Conservation (phyloP, 30 jellyfish, hydroid and myxozoan genomes). For the Clytia hemisphaerica region DNA sequence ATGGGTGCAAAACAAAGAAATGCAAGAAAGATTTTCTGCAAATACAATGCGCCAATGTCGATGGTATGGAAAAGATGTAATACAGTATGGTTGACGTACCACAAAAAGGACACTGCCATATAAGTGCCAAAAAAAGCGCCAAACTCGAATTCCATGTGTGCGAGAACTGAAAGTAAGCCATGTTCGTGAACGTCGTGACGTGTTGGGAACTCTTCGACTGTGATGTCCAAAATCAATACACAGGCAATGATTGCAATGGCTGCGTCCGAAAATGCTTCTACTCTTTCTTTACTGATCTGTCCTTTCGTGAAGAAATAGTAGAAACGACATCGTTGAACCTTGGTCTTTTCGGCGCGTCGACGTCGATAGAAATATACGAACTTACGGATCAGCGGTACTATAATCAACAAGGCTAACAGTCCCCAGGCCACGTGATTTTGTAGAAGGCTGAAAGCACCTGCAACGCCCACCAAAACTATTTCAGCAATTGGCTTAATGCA, state of each 20-base stretch:
- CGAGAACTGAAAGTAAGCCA: slow-evolving; percentile 5
- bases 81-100: slow-evolving; percentile 36
- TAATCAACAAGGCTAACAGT: slow-evolving; percentile 6
- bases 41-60: slow-evolving; percentile 1
- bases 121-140: slow-evolving; percentile 6
- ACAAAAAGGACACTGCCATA: slow-evolving; percentile 7
- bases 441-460: slow-evolving; percentile 17
- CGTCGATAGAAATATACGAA: slow-evolving; percentile 12
- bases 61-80: slow-evolving; percentile 27
- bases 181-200: neutral
- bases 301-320: slow-evolving; percentile 19
- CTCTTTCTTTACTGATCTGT: slow-evolving; percentile 24
- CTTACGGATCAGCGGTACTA: slow-evolving; percentile 21
- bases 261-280: slow-evolving; percentile 37
- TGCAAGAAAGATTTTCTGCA: slow-evolving; percentile 27
- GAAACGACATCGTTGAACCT: slow-evolving; percentile 14
- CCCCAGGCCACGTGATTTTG: slow-evolving; percentile 28
- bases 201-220: slow-evolving; percentile 31
- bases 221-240: slow-evolving; percentile 21
- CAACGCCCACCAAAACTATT: slow-evolving; percentile 1
- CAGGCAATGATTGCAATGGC: slow-evolving; percentile 41
- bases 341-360: neutral
- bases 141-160: slow-evolving; percentile 24
- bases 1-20: slow-evolving; percentile 28
- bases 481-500: neutral